Evolutionary conservation across 2,113 vertebrate species (phyloP).

Genomic region (Cnemophilus loriae): DNA sequence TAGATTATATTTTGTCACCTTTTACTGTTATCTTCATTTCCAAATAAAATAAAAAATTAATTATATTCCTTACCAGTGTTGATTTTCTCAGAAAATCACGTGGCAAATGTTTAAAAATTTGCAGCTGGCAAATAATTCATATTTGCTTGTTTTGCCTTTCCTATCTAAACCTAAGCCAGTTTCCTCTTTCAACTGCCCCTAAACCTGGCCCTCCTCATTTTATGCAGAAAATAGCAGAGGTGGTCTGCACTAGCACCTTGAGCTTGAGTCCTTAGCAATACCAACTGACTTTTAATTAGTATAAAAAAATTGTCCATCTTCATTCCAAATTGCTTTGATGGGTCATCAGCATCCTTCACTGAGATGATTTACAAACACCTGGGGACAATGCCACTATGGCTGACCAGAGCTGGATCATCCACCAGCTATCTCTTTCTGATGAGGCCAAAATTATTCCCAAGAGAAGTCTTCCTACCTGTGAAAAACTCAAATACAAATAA

Average conservation of each 20-base stretch:
- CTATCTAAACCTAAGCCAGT: background rate
- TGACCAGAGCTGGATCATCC: background rate
- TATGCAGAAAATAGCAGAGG: background rate
- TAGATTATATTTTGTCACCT: background rate
- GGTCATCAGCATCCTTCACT: background rate
- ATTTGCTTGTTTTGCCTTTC: background rate
- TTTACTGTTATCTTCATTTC: background rate
- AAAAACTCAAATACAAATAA: background rate
- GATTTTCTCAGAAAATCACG: background rate
- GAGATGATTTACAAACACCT: background rate
- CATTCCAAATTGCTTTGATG: background rate
- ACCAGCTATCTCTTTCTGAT: background rate
- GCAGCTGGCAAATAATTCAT: background rate
- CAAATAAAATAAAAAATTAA: background rate
- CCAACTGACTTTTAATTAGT: background rate
- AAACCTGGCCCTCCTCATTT: background rate
- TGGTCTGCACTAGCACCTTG: background rate
- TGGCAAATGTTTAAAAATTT: too few species aligned
- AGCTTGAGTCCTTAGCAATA: background rate
- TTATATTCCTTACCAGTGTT: rapidly evolving
- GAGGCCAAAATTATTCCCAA: background rate
- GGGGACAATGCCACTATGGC: background rate
- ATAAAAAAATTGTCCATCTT: background rate
- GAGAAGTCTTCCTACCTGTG: background rate
- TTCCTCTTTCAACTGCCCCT: background rate